Evolutionary conservation across 2,888 invertebrate species (phyloP).

Genomic region (Lycia hirtaria): DNA sequence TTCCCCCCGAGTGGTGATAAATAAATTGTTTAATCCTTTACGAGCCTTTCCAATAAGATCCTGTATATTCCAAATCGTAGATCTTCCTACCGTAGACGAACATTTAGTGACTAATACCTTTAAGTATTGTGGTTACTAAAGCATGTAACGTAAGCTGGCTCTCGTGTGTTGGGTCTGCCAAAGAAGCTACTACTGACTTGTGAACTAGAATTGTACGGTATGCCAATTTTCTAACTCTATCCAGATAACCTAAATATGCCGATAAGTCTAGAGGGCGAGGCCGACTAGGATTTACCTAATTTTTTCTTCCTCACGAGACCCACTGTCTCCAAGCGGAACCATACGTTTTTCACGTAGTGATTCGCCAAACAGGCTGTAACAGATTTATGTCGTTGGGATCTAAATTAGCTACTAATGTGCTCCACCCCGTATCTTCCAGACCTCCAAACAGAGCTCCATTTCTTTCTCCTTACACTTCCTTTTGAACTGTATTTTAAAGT

Average conservation of each 20-base stretch:
- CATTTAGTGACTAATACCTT: not conserved
- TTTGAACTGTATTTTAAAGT: too few species aligned
- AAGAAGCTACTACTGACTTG: not conserved
- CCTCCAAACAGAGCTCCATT: constrained; percentile 33
- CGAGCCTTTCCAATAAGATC: not conserved
- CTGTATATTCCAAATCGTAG: not conserved
- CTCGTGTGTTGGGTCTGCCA: not conserved
- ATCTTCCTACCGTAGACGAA: not conserved
- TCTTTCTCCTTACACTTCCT: too few species aligned
- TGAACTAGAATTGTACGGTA: not conserved
- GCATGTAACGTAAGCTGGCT: not conserved
- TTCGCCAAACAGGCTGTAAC: constrained; percentile 29
- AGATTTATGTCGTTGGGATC: constrained; percentile 2
- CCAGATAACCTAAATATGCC: not conserved
- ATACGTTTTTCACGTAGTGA: constrained; percentile 33
- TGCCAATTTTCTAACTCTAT: not conserved
- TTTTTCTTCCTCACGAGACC: constrained; percentile 35
- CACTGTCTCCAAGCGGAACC: constrained; percentile 35
- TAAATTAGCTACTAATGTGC: constrained; percentile 1
- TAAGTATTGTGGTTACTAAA: not conserved
- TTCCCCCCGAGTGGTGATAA: constrained; percentile 5
- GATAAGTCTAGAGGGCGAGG: not conserved
- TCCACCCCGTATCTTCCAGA: constrained; percentile 47
- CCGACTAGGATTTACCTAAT: not conserved
- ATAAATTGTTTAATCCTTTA: not conserved